Conservation (phyloP, 2,113 vertebrate species). For the Porphyrio hochstetteri region DNA sequence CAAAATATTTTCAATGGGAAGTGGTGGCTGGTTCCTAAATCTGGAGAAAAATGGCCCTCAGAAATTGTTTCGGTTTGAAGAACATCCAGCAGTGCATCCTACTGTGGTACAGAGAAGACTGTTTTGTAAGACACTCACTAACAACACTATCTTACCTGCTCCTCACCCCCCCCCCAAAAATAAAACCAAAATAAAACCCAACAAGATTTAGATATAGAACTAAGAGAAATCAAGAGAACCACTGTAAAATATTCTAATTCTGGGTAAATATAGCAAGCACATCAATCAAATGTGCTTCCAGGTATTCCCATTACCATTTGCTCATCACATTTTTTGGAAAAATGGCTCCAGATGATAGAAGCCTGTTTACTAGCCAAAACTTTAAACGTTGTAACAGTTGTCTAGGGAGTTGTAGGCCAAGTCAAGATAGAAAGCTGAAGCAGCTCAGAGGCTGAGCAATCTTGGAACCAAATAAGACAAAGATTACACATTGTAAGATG, state of each 20-base stretch:
- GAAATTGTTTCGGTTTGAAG: background rate
- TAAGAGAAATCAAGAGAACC: background rate
- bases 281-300: background rate
- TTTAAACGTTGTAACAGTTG: background rate
- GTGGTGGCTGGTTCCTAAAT: background rate
- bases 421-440: background rate
- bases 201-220: background rate
- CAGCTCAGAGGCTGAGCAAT: background rate
- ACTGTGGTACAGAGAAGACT: background rate
- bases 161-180: no score
- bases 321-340: background rate
- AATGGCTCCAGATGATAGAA: conserved; percentile 9
- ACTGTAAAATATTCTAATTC: background rate
- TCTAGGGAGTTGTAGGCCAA: background rate
- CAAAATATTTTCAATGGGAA: background rate
- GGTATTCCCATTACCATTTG: background rate
- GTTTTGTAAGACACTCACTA: background rate
- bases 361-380: background rate
- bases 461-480: background rate
- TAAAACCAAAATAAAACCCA: background rate
- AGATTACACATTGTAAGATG: background rate
- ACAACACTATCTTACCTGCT: background rate
- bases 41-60: background rate
- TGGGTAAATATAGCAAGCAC: background rate
- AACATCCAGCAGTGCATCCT: background rate